phyloP scores from a whole-genome alignment of 2,888 invertebrate genomes.

The Pristionchus japonicus region DNA sequence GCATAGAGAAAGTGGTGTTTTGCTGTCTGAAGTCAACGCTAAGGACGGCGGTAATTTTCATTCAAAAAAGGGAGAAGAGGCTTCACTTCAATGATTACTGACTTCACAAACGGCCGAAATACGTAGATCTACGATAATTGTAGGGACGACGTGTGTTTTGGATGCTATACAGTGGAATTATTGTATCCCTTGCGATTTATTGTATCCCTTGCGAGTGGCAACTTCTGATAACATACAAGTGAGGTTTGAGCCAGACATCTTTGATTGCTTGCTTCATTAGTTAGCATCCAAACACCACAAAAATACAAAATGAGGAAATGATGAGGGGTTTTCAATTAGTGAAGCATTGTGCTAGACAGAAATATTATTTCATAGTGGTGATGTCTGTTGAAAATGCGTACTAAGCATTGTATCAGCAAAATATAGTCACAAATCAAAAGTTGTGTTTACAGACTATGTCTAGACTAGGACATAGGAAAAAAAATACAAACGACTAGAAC shows the following conservation, averaged over 20 bases:
- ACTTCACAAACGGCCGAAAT: background rate
- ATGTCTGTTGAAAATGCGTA: too few relatives aligned
- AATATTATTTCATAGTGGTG: too few relatives aligned
- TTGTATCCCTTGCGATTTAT: too few relatives aligned
- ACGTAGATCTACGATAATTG: background rate
- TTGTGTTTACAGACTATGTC: too few relatives aligned
- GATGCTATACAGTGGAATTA: background rate
- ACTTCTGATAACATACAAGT: background rate
- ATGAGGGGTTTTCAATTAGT: background rate
- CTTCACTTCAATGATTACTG: background rate
- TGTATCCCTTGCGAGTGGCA: background rate
- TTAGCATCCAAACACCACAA: background rate
- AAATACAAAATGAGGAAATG: background rate
- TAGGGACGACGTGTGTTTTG: background rate
- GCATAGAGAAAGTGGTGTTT: background rate
- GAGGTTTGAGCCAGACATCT: background rate
- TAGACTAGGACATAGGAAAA: too few relatives aligned
- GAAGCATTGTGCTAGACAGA: too few relatives aligned
- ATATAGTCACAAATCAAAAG: too few relatives aligned
- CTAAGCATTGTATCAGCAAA: too few relatives aligned
- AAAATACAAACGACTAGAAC: too few relatives aligned
- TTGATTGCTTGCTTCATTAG: background rate
- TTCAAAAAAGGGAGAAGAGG: background rate
- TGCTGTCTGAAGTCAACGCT: background rate
- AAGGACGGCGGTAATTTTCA: background rate